phyloP scores from a whole-genome alignment of 2,113 vertebrate species.

The Actenoides hombroni region DNA sequence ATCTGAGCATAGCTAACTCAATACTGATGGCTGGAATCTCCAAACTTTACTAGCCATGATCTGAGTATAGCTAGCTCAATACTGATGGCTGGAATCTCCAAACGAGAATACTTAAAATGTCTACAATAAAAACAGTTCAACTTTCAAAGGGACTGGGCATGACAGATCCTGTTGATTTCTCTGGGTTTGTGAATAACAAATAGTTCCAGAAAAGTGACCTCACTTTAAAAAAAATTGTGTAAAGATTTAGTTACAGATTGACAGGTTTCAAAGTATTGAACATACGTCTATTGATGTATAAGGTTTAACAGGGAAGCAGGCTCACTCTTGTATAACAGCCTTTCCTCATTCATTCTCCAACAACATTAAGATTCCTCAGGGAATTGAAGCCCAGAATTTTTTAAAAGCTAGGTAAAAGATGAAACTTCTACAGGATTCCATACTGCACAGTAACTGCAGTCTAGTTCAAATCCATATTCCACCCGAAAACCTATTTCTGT shows the following conservation, averaged over 20 bases:
- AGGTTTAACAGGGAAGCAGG: neutral
- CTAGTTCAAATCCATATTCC: conserved; percentile 10
- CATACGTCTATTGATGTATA: neutral
- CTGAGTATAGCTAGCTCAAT: neutral
- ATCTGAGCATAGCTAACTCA: neutral
- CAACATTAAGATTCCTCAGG: neutral
- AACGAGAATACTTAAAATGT: neutral
- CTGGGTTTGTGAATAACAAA: neutral
- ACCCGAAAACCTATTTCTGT: neutral
- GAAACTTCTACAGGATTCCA: neutral
- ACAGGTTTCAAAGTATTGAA: neutral
- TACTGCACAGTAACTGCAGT: neutral
- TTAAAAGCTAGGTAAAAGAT: neutral
- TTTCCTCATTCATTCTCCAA: neutral
- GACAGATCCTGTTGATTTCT: neutral
- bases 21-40: neutral
- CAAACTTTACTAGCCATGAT: neutral
- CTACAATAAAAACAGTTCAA: neutral
- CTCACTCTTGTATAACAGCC: neutral
- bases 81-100: neutral
- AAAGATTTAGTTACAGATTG: neutral
- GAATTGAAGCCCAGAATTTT: neutral
- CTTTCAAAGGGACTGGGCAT: neutral
- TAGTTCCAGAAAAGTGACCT: neutral
- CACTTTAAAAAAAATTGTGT: neutral